Percentiles rank a stretch among this genome's conserved stretches.
Evolutionary conservation across 2,888 invertebrate genomes (phyloP).

Genomic region (Abrostola tripartita): DNA sequence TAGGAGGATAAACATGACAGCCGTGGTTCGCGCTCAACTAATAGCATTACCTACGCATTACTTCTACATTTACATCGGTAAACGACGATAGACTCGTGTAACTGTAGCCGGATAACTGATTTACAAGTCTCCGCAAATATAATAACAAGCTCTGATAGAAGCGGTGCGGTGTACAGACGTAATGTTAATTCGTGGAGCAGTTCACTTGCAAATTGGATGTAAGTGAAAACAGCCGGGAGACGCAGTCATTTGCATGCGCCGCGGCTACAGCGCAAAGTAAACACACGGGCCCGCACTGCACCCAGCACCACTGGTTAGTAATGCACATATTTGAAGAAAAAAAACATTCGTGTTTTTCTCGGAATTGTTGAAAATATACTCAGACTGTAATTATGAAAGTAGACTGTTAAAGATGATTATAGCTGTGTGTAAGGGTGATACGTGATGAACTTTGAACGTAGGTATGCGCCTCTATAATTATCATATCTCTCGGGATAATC

Average conservation of each 20-base stretch:
- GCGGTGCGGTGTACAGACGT: slow-evolving; percentile 27
- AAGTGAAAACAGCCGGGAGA: slow-evolving; percentile 53
- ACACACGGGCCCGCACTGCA: slow-evolving; percentile 11
- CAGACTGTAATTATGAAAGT: slow-evolving; percentile 1
- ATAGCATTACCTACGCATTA: slow-evolving; percentile 42
- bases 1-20: slow-evolving; percentile 49
- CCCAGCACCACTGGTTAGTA: not conserved
- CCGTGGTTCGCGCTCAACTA: slow-evolving; percentile 42
- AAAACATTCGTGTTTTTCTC: slow-evolving; percentile 1
- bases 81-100: slow-evolving; percentile 35
- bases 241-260: slow-evolving; percentile 51
- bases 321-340: too few relatives aligned
- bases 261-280: slow-evolving; percentile 11
- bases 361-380: slow-evolving; percentile 2
- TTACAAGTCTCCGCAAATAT: slow-evolving; percentile 36
- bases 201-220: slow-evolving; percentile 50
- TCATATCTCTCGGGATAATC: too few relatives aligned
- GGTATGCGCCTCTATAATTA: too few relatives aligned
- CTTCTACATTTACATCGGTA: slow-evolving; percentile 36
- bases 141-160: slow-evolving; percentile 32
- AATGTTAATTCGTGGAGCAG: slow-evolving; percentile 41
- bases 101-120: slow-evolving; percentile 34
- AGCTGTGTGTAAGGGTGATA: not conserved
- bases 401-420: not conserved
- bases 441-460: too few relatives aligned